Evolutionary conservation across 2,888 invertebrate genomes (phyloP), one percentile per base, ranked within the genome.

Genomic region (Plutella xylostella): DNA sequence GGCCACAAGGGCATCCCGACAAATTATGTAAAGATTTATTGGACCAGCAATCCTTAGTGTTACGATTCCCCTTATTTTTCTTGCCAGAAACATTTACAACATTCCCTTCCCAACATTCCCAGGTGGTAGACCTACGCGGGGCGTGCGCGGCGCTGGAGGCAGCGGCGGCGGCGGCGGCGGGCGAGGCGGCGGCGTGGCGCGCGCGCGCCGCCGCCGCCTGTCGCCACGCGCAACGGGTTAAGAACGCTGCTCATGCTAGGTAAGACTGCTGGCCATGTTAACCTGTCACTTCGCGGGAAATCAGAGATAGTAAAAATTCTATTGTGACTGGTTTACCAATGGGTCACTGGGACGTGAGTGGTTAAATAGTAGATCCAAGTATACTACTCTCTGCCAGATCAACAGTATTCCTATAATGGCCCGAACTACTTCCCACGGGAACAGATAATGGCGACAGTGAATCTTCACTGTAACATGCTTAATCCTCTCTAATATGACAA

Each of bases 131-230:
- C 60, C 66, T 94, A 47, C 86, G 92, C 7, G 90, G 93, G 43
- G 90, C 90, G 0, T 91, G 92, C 17, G 87, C 89, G 6, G 90
- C 91, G 52, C 69, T 94, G 33, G 94, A 94, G 61, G 84, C 92
- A 42, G 91, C 93, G 55, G 86, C 90, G 45, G 83, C 88, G 42
- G 88, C 89, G 48, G 80, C 91, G 38, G 89, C 90, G 60, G 87
- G 87, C 11, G 91, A 92, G 61, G 89, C 90, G 15, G 90, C 91
- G 48, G 87, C 86, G 42, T 89, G 92, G 82, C 86, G 89, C 20
- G 88, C 89, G 68, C 87, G 90, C 25, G 90, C 93, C 45, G 89
- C 91, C 31, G 86, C 87, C 38, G 83, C 92, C 21, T 90, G 88
- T 62, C 51, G 80, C 2, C 78, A 77, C 5, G 84, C 92, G 19